These are phyloP conservation scores for Gallinago jamesoni DNA, from an alignment of 2,113 vertebrate species.

Conservation along the genomic window DNA sequence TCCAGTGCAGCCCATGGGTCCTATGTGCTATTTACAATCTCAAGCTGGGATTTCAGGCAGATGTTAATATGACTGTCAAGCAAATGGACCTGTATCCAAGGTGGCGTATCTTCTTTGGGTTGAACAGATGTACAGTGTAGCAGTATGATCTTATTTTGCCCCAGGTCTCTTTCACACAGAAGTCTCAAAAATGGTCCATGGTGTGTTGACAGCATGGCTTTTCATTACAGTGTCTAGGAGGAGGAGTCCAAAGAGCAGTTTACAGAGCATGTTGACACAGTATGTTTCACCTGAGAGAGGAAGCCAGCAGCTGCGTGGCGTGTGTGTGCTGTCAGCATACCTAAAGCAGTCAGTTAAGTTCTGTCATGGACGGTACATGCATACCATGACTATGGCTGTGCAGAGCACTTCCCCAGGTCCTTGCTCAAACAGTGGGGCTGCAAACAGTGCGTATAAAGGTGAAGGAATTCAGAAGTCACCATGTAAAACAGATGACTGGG, in stretches of 20 bases:
- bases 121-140: not conserved
- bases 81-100: not conserved
- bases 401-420: not conserved
- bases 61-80: not conserved
- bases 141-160: not conserved
- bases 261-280: fast-evolving
- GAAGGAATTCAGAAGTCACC: not conserved
- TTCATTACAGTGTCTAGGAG: not conserved
- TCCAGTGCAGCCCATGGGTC: not conserved
- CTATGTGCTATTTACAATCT: not conserved
- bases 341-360: not conserved
- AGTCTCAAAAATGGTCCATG: not conserved
- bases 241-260: not conserved
- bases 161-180: not conserved
- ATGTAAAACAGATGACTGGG: not conserved
- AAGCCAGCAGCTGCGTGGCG: not conserved
- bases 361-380: not conserved
- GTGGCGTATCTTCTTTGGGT: fast-evolving
- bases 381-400: not conserved
- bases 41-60: not conserved
- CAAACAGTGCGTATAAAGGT: not conserved
- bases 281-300: not conserved
- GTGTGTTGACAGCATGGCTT: not conserved
- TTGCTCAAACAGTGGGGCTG: not conserved
- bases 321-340: not conserved